Conservation (phyloP, 2,888 invertebrate species). For the Lithosia quadra region DNA sequence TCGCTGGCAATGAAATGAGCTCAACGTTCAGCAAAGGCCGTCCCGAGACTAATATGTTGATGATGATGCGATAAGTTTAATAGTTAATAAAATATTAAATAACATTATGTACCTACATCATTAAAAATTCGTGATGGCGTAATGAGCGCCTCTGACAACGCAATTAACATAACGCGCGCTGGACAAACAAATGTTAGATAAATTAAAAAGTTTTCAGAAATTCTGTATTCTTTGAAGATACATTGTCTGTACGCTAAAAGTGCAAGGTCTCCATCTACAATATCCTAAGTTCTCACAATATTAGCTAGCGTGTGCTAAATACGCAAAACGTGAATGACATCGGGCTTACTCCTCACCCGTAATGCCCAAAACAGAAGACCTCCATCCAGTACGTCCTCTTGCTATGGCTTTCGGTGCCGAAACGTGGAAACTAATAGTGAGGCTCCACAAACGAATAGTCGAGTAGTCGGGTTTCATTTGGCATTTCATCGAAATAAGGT, state of each 20-base stretch:
- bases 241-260: background rate
- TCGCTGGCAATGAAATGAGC: background rate
- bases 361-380: too few relatives aligned
- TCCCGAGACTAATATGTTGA: background rate
- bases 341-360: background rate
- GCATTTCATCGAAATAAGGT: too few relatives aligned
- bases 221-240: background rate
- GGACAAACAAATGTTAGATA: background rate
- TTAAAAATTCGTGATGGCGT: background rate
- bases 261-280: background rate
- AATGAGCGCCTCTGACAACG: background rate
- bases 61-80: background rate
- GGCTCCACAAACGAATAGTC: too few relatives aligned
- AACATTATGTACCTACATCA: background rate
- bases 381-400: too few relatives aligned
- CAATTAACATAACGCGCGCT: background rate
- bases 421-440: too few relatives aligned
- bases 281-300: too few relatives aligned
- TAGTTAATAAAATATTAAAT: background rate
- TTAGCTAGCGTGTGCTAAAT: background rate
- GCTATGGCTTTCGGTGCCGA: too few relatives aligned
- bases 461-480: too few relatives aligned
- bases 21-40: background rate
- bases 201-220: background rate
- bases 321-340: background rate